These are phyloP conservation scores for Empidonax alnorum DNA, from an alignment of 2,113 vertebrate genomes.

Conservation along the genomic window DNA sequence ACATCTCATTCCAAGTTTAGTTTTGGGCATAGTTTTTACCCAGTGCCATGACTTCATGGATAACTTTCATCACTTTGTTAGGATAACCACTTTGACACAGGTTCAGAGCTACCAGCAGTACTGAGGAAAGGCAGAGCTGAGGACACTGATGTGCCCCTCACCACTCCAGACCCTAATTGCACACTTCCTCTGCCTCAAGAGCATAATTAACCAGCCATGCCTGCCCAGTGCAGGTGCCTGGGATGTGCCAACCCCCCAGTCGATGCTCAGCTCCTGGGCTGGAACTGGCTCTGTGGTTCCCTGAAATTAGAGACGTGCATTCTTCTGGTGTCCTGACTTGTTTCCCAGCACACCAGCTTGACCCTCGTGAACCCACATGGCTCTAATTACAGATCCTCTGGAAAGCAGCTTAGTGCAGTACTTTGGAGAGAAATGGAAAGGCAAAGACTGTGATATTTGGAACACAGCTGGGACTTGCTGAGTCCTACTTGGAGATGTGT, in stretches of 20 bases:
- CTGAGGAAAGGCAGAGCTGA: background rate
- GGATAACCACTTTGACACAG: background rate
- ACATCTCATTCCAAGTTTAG: background rate
- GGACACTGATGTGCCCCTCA: background rate
- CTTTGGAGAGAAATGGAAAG: background rate
- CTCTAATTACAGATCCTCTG: slow-evolving; percentile 5
- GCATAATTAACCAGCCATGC: background rate
- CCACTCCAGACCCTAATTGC: background rate
- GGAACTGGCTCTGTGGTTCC: background rate
- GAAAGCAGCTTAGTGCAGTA: background rate
- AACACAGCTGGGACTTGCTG: background rate
- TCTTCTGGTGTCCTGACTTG: slow-evolving; percentile 19
- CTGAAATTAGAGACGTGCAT: background rate
- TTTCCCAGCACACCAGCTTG: slow-evolving; percentile 5
- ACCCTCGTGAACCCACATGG: background rate
- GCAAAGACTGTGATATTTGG: background rate
- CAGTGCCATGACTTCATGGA: background rate
- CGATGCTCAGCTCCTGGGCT: background rate
- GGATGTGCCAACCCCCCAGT: background rate
- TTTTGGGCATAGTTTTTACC: background rate
- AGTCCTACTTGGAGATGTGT: accelerated
- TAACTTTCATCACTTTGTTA: background rate
- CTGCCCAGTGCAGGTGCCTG: background rate
- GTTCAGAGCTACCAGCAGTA: background rate
- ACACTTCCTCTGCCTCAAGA: background rate